A percentile compares a stretch with the other conserved stretches of the same genome.
Evolutionary conservation across 2,888 invertebrate genomes (phyloP).

Genomic region (Sphaerolaimus hirsutus): DNA sequence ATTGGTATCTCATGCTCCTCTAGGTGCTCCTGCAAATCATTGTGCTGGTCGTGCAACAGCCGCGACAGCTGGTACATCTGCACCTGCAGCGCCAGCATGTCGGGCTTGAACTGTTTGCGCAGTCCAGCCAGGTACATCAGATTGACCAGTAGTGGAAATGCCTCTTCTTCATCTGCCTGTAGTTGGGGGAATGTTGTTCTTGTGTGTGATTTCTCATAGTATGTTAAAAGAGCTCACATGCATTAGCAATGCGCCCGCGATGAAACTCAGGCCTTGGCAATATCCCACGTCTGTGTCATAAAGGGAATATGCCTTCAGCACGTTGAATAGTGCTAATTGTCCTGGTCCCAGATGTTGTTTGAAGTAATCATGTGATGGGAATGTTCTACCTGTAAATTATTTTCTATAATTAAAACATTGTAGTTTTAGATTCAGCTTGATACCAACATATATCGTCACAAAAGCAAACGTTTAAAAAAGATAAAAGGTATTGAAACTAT

Average conservation of each 20-base stretch:
- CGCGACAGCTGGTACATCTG: constrained; percentile 77
- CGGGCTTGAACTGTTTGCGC: constrained; percentile 66
- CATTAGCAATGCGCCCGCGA: constrained; percentile 67
- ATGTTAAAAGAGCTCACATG: constrained; percentile 43
- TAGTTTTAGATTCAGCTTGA: too few relatives aligned
- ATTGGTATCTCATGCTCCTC: constrained; percentile 63
- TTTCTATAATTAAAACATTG: too few relatives aligned
- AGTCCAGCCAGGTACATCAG: constrained; percentile 70
- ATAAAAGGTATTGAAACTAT: too few relatives aligned
- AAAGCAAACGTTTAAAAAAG: too few relatives aligned
- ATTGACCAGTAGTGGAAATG: constrained; percentile 61
- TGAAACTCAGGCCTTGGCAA: constrained; percentile 84
- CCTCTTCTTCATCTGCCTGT: constrained; percentile 56
- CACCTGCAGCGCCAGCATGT: constrained; percentile 74
- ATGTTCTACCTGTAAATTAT: constrained; percentile 49
- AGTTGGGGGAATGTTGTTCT: too few relatives aligned
- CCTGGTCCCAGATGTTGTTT: constrained; percentile 71
- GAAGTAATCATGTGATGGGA: constrained; percentile 79
- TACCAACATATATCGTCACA: too few relatives aligned
- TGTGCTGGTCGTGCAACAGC: constrained; percentile 48
- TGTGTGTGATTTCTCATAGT: too few relatives aligned
- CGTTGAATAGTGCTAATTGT: constrained; percentile 70
- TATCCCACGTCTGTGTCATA: constrained; percentile 80
- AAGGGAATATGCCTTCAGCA: constrained; percentile 79
- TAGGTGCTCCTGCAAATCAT: constrained; percentile 60